Base-by-base conservation (phyloP, 1,140 invertebrate species). In the Lepidurus arcticus region DNA sequence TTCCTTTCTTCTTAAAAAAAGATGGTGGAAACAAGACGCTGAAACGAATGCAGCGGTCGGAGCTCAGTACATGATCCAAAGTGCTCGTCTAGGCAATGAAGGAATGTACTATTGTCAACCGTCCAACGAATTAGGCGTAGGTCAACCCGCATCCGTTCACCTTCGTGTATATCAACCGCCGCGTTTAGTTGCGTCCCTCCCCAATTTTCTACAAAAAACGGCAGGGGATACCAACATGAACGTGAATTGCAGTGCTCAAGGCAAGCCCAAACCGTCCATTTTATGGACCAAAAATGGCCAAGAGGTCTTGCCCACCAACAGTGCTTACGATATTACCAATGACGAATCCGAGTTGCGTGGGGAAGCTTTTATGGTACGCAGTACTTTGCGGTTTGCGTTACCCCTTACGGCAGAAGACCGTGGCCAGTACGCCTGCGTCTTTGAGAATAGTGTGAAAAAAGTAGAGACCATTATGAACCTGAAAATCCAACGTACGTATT, bases 91-190 rank as follows among this genome's bases (percentile, higher is more conserved):
- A 24, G 90, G 90, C 11, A 93, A 92, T 82, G 95, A 96, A 85
- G 95, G 94, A 2, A 90, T 90, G 24, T 97, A 97, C 84, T 91
- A 92, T 82, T 97, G 95, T 82, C 92, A 95, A 83, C 94, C 94
- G 0, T 91, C 90, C 21, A 97, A 97, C 82, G 93, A 94, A 83
- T 87, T 96, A 78, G 95, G 95, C 6, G 90, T 90, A 74, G 93
- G 94, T 1, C 92, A 93, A 81, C 87, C 91, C 73, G 93, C 93
- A 0, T 92, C 92, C 0, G 93, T 94, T 11, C 89, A 90, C 76
- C 86, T 97, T 4, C 92, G 92, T 82, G 94, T 97, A 0, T 90
- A 95, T 82, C 94, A 96, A 82, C 91, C 93, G 1, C 94, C 95
- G 0, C 90, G 91, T 78, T 92, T 97, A 82, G 87, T 93, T 73